Percentiles rank a stretch among this genome's conserved stretches.
phyloP scores from a whole-genome alignment of 2,797 vertebrate species.

The Cygnus olor region DNA sequence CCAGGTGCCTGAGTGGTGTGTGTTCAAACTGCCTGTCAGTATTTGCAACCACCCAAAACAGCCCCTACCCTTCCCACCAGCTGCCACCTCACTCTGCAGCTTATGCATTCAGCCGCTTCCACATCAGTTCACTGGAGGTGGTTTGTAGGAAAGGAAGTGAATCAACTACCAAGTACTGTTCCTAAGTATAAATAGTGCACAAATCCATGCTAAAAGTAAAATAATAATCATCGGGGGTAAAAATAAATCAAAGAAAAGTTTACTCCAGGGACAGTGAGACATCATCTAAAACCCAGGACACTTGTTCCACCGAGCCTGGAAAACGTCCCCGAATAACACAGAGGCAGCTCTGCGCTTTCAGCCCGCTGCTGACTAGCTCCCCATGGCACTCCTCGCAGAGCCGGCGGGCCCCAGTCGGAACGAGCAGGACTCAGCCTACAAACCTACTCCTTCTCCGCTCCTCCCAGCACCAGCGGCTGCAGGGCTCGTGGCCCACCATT shows the following conservation, averaged over 20 bases:
- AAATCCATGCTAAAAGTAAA: neutral
- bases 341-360: neutral
- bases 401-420: neutral
- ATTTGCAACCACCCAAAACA: neutral
- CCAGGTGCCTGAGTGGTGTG: rapidly evolving
- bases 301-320: neutral
- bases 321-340: neutral
- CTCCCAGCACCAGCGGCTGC: no score
- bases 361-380: neutral
- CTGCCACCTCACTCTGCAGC: neutral
- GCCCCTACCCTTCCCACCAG: neutral
- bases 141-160: neutral
- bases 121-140: neutral
- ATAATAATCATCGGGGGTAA: no score
- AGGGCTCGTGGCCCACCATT: no score
- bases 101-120: neutral
- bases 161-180: neutral
- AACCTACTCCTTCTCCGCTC: neutral
- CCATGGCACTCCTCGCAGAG: neutral
- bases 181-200: neutral
- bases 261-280: neutral
- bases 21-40: neutral
- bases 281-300: neutral
- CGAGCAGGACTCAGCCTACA: neutral
- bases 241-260: neutral